Evolutionary conservation across 2,797 vertebrate species (phyloP), one percentile per base, ranked within the genome.

Genomic region (Spinus olivaceus): DNA sequence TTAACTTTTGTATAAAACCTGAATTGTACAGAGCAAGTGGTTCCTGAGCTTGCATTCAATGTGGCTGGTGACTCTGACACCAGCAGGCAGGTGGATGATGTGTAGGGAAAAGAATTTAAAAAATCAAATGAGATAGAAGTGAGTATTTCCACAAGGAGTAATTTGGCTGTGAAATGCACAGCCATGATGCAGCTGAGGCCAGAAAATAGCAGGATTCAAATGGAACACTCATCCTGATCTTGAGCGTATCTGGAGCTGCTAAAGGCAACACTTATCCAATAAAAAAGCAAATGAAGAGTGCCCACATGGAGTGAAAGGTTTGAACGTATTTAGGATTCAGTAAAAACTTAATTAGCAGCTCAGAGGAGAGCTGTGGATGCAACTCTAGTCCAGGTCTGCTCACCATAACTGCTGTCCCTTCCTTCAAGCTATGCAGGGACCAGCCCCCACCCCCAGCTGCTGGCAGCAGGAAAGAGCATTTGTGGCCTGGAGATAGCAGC

Each of bases 261-360:
- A 67, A 39, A 86, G 46, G 86, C 72, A 78, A 84, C 2, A 7
- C 56, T 89, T 76, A 67, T n/a, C 66, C 78, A 88, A 72, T 76
- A 60, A 81, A 78, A 88, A 73, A 73, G 28, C 21, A 89, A 61
- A 72, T 44, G 33, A 89, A 59, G 67, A 66, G 39, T 56, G 60
- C 56, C 49, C 39, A 42, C 23, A 17, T 6, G 18, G 63, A 84
- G 53, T 32, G 41, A 61, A 81, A 90, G 37, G 41, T 49, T 89
- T 81, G 60, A 46, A 53, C 4, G 32, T 41, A 46, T 23, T 54
- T 28, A n/a, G 24, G 71, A 73, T 80, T 86, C 60, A 88, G 60
- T 39, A 76, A 84, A 91, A 92, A 86, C 15, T 79, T 71, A 50
- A 86, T 86, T 79, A 93, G 77, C 73, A 88, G 90, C 83, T 93